Evolutionary conservation across 2,888 invertebrate genomes (phyloP).

Genomic region (Ennomos erosarius): DNA sequence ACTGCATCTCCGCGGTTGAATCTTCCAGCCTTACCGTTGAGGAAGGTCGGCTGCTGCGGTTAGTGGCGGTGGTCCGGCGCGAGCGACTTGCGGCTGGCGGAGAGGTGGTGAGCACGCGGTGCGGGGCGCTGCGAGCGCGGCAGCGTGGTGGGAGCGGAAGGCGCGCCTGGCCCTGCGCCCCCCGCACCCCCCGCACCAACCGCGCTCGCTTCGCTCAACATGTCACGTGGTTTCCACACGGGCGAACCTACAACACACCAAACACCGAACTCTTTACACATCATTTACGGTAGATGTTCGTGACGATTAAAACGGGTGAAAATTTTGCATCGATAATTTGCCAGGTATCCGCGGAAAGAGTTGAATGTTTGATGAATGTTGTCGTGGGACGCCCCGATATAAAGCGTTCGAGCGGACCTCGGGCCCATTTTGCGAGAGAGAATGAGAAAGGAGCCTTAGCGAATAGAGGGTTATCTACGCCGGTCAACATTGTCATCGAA

Average conservation of each 20-base stretch:
- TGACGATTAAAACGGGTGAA: slow-evolving; percentile 60
- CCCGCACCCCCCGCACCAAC: slow-evolving; percentile 48
- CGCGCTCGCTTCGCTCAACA: slow-evolving; percentile 84
- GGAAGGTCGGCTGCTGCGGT: slow-evolving; percentile 38
- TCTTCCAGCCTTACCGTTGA: slow-evolving; percentile 9
- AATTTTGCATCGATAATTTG: slow-evolving; percentile 58
- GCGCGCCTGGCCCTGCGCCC: slow-evolving; percentile 43
- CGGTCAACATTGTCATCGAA: slow-evolving; percentile 81
- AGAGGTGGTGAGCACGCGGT: slow-evolving; percentile 76
- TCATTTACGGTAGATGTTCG: slow-evolving; percentile 53
- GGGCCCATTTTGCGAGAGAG: slow-evolving; percentile 31
- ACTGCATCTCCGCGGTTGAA: not conserved
- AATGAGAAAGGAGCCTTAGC: slow-evolving; percentile 39
- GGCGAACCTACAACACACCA: slow-evolving; percentile 96
- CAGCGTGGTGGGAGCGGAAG: slow-evolving; percentile 73
- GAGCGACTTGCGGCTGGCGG: slow-evolving; percentile 83
- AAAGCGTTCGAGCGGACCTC: slow-evolving; percentile 47
- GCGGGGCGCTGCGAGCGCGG: slow-evolving; percentile 78
- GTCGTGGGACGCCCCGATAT: slow-evolving; percentile 61
- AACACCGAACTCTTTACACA: slow-evolving; percentile 84
- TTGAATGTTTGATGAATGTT: slow-evolving; percentile 86
- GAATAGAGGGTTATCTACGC: slow-evolving; percentile 48
- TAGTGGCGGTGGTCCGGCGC: slow-evolving; percentile 81
- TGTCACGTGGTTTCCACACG: slow-evolving; percentile 99
- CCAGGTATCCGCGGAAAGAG: slow-evolving; percentile 79